A percentile compares a stretch with the other conserved stretches of the same genome.
These are phyloP conservation scores for Mustela lutreola DNA, from an alignment of 2,113 vertebrate species.

Conservation along the genomic window DNA sequence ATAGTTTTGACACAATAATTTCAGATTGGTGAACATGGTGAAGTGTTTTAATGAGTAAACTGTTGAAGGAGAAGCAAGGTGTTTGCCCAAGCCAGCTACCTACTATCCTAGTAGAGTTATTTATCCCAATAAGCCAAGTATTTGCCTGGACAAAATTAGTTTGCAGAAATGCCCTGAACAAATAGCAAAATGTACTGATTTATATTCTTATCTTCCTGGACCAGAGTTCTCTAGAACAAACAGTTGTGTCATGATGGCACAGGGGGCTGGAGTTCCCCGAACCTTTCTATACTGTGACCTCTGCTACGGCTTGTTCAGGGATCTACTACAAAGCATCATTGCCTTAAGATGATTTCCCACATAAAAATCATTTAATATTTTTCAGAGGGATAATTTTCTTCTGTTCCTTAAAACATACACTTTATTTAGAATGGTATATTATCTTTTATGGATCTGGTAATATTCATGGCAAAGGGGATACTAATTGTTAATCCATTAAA, in stretches of 20 bases:
- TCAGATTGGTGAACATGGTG: neutral
- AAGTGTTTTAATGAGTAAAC: conserved; percentile 29
- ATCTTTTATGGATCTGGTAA: neutral
- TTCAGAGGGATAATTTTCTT: conserved; percentile 5
- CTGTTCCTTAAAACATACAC: neutral
- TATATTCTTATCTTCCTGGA: neutral
- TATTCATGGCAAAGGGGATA: neutral
- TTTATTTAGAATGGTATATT: conserved; percentile 35
- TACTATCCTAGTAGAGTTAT: neutral
- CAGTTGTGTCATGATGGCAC: neutral
- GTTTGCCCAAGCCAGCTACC: neutral
- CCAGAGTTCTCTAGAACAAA: neutral
- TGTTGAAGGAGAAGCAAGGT: neutral
- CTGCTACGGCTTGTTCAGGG: neutral
- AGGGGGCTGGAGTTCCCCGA: neutral
- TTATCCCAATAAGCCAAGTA: conserved; percentile 54
- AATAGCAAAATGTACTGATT: neutral
- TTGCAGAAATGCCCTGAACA: conserved; percentile 33
- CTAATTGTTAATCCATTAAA: neutral
- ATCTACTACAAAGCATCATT: neutral
- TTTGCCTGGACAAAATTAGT: conserved; percentile 17
- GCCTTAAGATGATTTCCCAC: conserved; percentile 1
- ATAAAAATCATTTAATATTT: neutral
- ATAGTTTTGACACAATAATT: neutral
- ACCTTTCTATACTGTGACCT: neutral